phyloP scores from a whole-genome alignment of 2,888 invertebrate genomes.

The Timema podura region DNA sequence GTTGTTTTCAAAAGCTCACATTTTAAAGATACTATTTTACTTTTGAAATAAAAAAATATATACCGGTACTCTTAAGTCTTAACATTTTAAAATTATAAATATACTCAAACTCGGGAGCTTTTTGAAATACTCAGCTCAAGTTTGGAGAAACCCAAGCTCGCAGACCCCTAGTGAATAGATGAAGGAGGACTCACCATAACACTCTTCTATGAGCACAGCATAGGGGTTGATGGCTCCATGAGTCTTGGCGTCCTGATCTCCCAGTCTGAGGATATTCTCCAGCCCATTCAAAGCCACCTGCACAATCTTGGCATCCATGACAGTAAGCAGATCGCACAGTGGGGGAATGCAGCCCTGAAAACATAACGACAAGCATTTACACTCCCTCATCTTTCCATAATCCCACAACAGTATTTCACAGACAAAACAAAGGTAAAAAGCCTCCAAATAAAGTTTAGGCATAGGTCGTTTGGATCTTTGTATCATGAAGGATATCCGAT shows the following conservation, averaged over 20 bases:
- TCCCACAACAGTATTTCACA: background rate
- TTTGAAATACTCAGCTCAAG: too few species aligned
- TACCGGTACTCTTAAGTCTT: too few species aligned
- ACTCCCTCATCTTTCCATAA: background rate
- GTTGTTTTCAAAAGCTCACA: too few species aligned
- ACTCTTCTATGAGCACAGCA: constrained; percentile 89
- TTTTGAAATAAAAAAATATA: too few species aligned
- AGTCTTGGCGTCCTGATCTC: constrained; percentile 68
- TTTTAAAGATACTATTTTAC: too few species aligned
- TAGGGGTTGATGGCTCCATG: constrained; percentile 71
- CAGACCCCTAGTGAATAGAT: background rate
- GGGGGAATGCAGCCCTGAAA: constrained; percentile 86
- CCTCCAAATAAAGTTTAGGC: too few species aligned
- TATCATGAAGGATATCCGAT: too few species aligned
- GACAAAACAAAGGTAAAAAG: too few species aligned
- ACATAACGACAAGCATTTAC: constrained; percentile 42
- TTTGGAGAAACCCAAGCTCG: background rate
- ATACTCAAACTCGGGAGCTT: too few species aligned
- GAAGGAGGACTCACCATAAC: constrained; percentile 70
- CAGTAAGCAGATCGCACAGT: constrained; percentile 86
- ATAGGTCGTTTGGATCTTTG: too few species aligned
- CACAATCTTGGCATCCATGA: constrained; percentile 90
- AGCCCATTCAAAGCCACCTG: constrained; percentile 94
- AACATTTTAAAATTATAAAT: too few species aligned
- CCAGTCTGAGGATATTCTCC: constrained; percentile 89